Percentiles rank a stretch among this genome's conserved stretches.
These are phyloP conservation scores for Mico argentatus DNA, from an alignment of 2,797 vertebrate genomes.

Conservation along the genomic window DNA sequence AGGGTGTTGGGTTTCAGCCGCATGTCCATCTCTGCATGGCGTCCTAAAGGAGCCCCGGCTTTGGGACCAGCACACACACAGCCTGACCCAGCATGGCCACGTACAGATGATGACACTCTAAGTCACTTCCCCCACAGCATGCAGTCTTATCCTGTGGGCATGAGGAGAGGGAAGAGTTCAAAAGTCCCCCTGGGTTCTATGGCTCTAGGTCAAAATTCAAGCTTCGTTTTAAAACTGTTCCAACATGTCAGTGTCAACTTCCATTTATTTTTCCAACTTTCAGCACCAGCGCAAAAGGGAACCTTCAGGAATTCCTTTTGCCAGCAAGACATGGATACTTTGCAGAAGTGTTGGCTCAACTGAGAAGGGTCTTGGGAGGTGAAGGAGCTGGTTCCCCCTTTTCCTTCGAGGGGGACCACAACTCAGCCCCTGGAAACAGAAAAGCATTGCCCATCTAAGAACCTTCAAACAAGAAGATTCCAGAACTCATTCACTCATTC, in stretches of 20 bases:
- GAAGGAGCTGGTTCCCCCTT: neutral
- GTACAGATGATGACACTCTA: neutral
- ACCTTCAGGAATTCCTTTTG: neutral
- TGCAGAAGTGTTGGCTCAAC: neutral
- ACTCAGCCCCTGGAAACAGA: neutral
- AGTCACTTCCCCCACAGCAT: neutral
- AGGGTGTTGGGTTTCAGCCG: neutral
- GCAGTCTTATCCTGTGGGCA: fast-evolving
- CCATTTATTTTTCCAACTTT: neutral
- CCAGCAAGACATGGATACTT: neutral
- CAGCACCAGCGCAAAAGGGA: neutral
- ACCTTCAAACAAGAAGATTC: neutral
- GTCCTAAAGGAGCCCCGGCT: neutral
- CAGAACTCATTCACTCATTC: neutral
- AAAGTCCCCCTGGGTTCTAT: neutral
- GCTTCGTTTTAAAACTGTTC: neutral
- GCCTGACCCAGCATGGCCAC: neutral
- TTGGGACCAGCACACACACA: fast-evolving
- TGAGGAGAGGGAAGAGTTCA: neutral
- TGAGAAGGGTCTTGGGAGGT: neutral
- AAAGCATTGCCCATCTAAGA: neutral
- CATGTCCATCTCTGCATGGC: neutral
- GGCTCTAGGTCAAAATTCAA: neutral
- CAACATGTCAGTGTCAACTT: neutral
- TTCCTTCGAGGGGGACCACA: neutral